Evolutionary conservation across 2,888 invertebrate species (phyloP).

Genomic region (Gibbula magus): DNA sequence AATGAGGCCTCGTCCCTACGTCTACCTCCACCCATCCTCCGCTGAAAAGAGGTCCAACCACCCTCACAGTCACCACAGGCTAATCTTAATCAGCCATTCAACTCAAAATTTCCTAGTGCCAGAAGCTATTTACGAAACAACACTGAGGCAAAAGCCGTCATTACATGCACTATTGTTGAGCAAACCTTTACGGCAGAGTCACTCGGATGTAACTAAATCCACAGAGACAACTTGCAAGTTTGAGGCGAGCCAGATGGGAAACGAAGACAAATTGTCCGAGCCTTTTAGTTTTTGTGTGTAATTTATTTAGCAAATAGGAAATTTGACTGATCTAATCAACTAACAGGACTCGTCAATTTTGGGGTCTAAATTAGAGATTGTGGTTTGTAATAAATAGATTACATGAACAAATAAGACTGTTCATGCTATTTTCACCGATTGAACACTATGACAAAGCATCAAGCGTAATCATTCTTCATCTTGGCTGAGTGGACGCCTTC

Average conservation of each 20-base stretch:
- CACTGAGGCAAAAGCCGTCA: conserved; percentile 21
- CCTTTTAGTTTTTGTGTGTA: conserved; percentile 11
- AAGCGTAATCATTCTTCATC: too few species aligned
- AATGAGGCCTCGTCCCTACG: background rate
- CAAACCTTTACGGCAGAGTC: conserved; percentile 13
- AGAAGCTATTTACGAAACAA: conserved; percentile 15
- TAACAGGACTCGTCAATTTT: conserved; percentile 8
- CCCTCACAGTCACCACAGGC: conserved; percentile 10
- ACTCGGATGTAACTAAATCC: background rate
- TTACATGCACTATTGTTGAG: conserved; percentile 11
- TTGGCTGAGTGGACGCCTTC: too few species aligned
- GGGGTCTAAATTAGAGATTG: conserved; percentile 3
- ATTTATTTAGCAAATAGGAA: conserved; percentile 13
- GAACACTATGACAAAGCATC: too few species aligned
- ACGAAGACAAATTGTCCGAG: conserved; percentile 10
- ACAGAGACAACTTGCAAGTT: background rate
- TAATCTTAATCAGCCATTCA: conserved; percentile 14
- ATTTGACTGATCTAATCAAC: conserved; percentile 5
- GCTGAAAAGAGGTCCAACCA: background rate
- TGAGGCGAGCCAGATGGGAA: conserved; percentile 10
- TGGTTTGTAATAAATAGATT: conserved; percentile 17
- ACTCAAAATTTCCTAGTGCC: background rate
- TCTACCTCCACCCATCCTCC: background rate
- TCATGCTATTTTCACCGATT: too few species aligned
- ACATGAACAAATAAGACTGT: background rate